Base-by-base conservation (phyloP, 2,888 invertebrate species). In the Iselma pallidipennis region DNA sequence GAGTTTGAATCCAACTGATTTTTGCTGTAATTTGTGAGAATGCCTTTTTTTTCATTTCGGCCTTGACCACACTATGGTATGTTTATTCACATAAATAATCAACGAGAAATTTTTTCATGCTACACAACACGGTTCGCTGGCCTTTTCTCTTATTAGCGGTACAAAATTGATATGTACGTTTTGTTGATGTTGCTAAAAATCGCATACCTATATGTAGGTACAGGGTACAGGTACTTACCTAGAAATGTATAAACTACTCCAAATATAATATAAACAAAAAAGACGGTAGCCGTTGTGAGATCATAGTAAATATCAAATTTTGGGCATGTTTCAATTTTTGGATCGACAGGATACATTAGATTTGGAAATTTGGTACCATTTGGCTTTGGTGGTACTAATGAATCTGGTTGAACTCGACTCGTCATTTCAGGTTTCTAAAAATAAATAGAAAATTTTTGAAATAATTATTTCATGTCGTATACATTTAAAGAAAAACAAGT, bases 231-330 rank as follows among this genome's bases (percentile, higher is more conserved):
- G 21, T 54, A 84, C 88, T 88, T 82, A 92, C 93, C 94, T 79
- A 92, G 90, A 68, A 94, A 85, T 66, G 91, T 91, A 79, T 93
- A 94, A 60, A 94, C 87, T 70, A 94, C 87, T 63, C 94, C 94
- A 81, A 94, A 92, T 45, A 91, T 86, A 70, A 91, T 87, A 77
- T 89, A 90, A 84, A 90, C 87, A 64, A 87, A 87, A 80, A 89
- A 89, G 66, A 91, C 85, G 61, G 88, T 82, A 61, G 89, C 88
- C 25, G 87, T 83, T 49, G 87, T 82, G 50, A 89, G 85, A 73
- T 90, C 88, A 80, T 89, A 90, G 76, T 87, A 85, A 74, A 85
- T 84, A 77, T 88, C 85, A 57, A 87, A 82, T 57, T 83, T 81
- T 28, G 83, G 80, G 76, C 87, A 87, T 65, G 81, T 82, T 28